phyloP scores from a whole-genome alignment of 2,797 vertebrate species.

The Lacerta viridis region DNA sequence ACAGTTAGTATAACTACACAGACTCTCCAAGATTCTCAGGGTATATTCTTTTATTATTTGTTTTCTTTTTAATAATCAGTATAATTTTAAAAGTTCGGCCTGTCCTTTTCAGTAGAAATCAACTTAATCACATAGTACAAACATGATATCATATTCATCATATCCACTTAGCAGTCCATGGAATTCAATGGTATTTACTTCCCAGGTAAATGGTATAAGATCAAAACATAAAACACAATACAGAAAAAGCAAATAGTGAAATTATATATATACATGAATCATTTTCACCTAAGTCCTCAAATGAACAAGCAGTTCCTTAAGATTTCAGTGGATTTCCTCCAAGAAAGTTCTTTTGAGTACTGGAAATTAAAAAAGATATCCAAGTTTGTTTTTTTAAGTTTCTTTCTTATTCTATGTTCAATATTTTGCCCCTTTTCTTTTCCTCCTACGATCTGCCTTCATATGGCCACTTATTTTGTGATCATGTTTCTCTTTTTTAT shows the following conservation, averaged over 20 bases:
- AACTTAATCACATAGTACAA: too few relatives aligned
- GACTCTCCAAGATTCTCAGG: slow-evolving; percentile 62
- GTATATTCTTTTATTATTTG: slow-evolving; percentile 42
- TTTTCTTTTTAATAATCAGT: slow-evolving; percentile 61
- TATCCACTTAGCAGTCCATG: background rate
- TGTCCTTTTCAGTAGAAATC: slow-evolving; percentile 1
- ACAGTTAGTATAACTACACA: slow-evolving; percentile 69
- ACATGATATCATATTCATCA: background rate
- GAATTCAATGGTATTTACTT: background rate
- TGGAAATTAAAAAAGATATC: background rate
- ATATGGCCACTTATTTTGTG: background rate
- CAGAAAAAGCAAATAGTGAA: background rate
- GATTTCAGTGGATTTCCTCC: background rate
- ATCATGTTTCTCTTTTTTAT: background rate
- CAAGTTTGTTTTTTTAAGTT: background rate
- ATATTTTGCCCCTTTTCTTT: background rate
- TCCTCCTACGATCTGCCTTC: too few relatives aligned
- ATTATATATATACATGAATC: background rate
- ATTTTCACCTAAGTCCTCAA: slow-evolving; percentile 3
- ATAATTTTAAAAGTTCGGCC: slow-evolving; percentile 54
- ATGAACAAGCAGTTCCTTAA: background rate
- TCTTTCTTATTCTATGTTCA: too few relatives aligned
- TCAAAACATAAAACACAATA: slow-evolving; percentile 8
- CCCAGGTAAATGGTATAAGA: background rate
- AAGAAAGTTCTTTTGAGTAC: background rate